phyloP scores from a whole-genome alignment of 2,113 vertebrate species.

The Coreoperca whiteheadi region DNA sequence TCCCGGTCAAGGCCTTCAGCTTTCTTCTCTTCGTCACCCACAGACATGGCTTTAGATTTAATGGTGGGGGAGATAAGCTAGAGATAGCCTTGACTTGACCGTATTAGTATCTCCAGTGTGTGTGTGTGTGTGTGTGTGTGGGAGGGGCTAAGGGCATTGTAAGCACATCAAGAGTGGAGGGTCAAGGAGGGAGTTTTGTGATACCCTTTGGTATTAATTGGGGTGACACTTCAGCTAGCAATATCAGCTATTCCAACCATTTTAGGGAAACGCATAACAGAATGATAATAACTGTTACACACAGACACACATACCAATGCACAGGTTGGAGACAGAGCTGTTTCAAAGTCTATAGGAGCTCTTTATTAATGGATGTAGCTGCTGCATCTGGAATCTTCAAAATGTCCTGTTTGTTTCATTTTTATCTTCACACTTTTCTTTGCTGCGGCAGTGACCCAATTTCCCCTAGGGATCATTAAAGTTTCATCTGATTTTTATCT shows the following conservation, averaged over 20 bases:
- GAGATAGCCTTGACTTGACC: conserved; percentile 68
- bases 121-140: conserved; percentile 11
- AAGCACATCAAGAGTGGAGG: conserved; percentile 10
- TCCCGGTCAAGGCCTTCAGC: conserved; percentile 47
- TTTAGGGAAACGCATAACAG: background rate
- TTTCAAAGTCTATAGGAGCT: background rate
- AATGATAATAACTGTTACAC: background rate
- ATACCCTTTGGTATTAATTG: conserved; percentile 40
- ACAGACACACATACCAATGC: background rate
- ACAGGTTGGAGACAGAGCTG: background rate
- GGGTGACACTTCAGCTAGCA: conserved; percentile 12
- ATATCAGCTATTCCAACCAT: background rate
- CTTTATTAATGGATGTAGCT: background rate
- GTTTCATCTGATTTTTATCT: conserved; percentile 62
- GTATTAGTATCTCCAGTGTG: conserved; percentile 45
- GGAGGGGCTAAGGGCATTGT: background rate
- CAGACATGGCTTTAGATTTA: conserved; percentile 51
- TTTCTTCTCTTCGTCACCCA: conserved; percentile 57
- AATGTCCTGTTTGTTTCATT: conserved; percentile 43
- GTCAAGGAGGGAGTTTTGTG: conserved; percentile 12
- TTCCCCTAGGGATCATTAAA: conserved; percentile 65
- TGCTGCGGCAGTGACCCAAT: conserved; percentile 55
- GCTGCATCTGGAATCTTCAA: conserved; percentile 35
- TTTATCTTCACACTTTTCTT: conserved; percentile 31
- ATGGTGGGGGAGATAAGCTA: conserved; percentile 54